Percentiles rank a stretch among this genome's conserved stretches.
These are phyloP conservation scores for Micropoecilia bifurca DNA, from an alignment of 2,797 vertebrate genomes.

Conservation along the genomic window DNA sequence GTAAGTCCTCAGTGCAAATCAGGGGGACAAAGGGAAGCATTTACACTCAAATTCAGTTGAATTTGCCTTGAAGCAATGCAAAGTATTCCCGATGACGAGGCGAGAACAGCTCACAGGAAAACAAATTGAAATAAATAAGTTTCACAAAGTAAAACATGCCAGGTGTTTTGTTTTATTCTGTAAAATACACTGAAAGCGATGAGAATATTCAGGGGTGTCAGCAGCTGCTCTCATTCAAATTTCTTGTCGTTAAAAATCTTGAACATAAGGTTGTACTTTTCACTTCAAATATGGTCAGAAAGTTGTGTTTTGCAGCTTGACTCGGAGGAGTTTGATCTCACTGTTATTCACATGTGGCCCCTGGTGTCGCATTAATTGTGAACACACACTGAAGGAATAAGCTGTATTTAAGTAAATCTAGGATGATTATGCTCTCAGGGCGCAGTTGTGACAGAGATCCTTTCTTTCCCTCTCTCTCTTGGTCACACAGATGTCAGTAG, in stretches of 20 bases:
- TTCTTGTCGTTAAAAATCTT: constrained; percentile 8
- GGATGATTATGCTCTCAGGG: constrained; percentile 40
- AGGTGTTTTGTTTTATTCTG: not conserved
- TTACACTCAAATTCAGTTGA: constrained; percentile 40
- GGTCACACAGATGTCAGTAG: constrained; percentile 52
- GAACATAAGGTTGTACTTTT: constrained; percentile 58
- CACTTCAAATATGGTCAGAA: constrained; percentile 30
- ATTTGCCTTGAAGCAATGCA: not conserved
- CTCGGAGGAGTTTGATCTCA: constrained; percentile 32
- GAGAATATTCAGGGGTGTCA: not conserved
- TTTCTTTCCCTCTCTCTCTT: constrained; percentile 7
- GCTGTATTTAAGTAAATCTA: constrained; percentile 33
- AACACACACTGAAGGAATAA: constrained; percentile 48
- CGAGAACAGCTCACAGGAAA: not conserved
- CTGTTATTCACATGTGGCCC: constrained; percentile 50
- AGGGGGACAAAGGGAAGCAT: constrained; percentile 10
- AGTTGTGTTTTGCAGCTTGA: constrained; percentile 22
- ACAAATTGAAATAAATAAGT: not conserved
- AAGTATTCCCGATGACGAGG: too few species aligned
- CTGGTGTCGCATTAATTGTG: constrained; percentile 62
- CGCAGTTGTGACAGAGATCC: constrained; percentile 10
- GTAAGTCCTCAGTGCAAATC: constrained; percentile 22
- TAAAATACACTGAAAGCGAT: not conserved
- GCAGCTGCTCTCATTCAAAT: not conserved
- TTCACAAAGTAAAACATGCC: not conserved